A percentile compares a stretch with the other conserved stretches of the same genome.
phyloP scores from a whole-genome alignment of 2,113 vertebrate genomes.

The Scolopax mira region DNA sequence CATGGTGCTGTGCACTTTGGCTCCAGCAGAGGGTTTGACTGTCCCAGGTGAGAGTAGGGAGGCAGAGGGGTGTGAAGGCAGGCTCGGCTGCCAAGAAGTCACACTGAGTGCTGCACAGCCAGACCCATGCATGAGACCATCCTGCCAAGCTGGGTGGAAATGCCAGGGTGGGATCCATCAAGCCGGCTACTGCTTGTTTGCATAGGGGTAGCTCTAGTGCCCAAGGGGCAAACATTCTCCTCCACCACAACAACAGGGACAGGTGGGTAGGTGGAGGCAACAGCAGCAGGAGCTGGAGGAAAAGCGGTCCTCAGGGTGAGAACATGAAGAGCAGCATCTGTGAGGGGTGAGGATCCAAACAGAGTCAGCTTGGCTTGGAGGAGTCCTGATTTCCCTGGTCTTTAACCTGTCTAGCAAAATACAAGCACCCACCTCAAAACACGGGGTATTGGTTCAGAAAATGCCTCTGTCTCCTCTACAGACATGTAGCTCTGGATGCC shows the following conservation, averaged over 20 bases:
- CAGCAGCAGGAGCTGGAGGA: neutral
- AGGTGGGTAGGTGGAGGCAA: neutral
- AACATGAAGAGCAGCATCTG: fast-evolving
- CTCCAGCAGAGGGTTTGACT: neutral
- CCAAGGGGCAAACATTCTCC: fast-evolving
- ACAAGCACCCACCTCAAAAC: neutral
- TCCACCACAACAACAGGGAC: neutral
- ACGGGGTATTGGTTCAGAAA: fast-evolving
- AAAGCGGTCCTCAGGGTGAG: neutral
- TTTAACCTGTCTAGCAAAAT: neutral
- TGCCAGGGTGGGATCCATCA: neutral
- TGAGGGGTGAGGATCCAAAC: fast-evolving
- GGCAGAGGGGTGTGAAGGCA: neutral
- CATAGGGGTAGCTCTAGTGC: neutral
- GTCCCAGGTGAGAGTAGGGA: neutral
- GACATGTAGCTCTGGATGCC: neutral
- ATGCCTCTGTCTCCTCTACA: neutral
- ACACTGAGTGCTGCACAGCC: neutral
- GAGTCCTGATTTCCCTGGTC: neutral
- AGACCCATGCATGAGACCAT: fast-evolving
- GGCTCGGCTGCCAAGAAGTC: neutral
- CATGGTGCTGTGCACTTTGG: fast-evolving
- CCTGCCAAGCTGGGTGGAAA: neutral
- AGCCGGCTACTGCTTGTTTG: neutral
- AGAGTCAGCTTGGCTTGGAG: neutral